Evolutionary conservation across 2,797 vertebrate genomes (phyloP), one percentile per base, ranked within the genome.

Genomic region (Pogoniulus pusillus): DNA sequence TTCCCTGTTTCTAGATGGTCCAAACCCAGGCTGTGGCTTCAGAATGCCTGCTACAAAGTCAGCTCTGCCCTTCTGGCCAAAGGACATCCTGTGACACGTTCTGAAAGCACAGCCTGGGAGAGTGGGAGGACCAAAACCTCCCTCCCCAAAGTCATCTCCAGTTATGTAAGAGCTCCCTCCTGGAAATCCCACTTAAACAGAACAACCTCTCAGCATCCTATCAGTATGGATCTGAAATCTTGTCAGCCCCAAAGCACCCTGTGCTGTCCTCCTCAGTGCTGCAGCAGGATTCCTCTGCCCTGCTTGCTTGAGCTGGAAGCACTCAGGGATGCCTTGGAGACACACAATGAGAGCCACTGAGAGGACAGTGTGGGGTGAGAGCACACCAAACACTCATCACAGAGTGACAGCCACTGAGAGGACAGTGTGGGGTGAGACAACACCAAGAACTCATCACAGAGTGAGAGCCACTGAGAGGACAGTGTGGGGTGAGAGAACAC

Each of bases 21-120:
- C 68, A 57, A 81, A 93, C 69, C 57, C 57, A 57, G 77, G 30
- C 34, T 59, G 47, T 82, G 82, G 45, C 57, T 89, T 83, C 80
- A 53, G 68, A 87, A 70, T 58, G 49, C 49, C 53, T n/a, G 39
- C 26, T 43, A 69, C 8, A 45, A 74, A 70, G 73, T 27, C 4
- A 1, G 37, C 1, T 9, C 24, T 68, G 55, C 30, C 35, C 43
- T 65, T 77, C 45, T 32, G 80, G 57, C 32, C 59, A 30, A 72
- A 89, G 64, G 57, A 78, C 39, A 83, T 10, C 37, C 64, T 57
- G 58, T 24, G 71, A 64, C 0, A 5, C 58, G 51, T 90, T 59
- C 55, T 41, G 60, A 66, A 74, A 85, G 60, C 49, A 57, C 45
- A 65, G 62, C 70, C 27, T 27, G 27, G 54, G 7, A 53, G 81